Evolutionary conservation across 2,113 vertebrate genomes (phyloP).

Genomic region (Trachemys scripta): DNA sequence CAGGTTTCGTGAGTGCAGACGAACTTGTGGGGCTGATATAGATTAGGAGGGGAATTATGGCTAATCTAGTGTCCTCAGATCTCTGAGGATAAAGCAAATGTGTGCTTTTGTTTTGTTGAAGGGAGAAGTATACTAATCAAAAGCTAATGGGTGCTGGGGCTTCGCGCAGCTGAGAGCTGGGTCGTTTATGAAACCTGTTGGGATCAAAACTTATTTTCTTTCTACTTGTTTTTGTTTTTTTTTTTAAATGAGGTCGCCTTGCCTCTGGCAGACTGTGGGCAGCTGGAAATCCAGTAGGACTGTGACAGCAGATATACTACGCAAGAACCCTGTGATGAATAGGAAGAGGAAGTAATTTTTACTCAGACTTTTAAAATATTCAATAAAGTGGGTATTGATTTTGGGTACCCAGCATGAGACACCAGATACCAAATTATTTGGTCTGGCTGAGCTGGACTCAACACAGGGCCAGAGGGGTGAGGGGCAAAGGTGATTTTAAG

Average conservation of each 20-base stretch:
- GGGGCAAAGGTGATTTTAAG: not conserved
- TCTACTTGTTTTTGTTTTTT: not conserved
- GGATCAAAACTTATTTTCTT: too few species aligned
- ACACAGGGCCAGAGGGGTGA: not conserved
- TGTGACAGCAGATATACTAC: not conserved
- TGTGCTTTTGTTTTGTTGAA: too few species aligned
- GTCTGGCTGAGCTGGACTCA: not conserved
- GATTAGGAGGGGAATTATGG: not conserved
- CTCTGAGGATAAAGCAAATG: too few species aligned
- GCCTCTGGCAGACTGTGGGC: not conserved
- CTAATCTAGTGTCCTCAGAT: too few species aligned
- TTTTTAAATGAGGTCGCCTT: not conserved
- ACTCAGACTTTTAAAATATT: not conserved
- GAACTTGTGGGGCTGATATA: not conserved
- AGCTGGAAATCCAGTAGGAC: not conserved
- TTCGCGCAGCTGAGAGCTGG: too few species aligned
- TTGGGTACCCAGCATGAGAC: not conserved
- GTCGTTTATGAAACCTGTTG: too few species aligned
- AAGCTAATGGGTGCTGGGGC: too few species aligned
- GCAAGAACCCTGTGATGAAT: not conserved
- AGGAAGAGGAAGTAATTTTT: not conserved
- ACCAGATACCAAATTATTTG: not conserved
- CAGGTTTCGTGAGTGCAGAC: not conserved
- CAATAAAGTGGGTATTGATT: not conserved
- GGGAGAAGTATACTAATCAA: too few species aligned